These are phyloP conservation scores for Morbakka virulenta DNA, from an alignment of 30 jellyfish, hydroid and myxozoan genomes.

Conservation along the genomic window DNA sequence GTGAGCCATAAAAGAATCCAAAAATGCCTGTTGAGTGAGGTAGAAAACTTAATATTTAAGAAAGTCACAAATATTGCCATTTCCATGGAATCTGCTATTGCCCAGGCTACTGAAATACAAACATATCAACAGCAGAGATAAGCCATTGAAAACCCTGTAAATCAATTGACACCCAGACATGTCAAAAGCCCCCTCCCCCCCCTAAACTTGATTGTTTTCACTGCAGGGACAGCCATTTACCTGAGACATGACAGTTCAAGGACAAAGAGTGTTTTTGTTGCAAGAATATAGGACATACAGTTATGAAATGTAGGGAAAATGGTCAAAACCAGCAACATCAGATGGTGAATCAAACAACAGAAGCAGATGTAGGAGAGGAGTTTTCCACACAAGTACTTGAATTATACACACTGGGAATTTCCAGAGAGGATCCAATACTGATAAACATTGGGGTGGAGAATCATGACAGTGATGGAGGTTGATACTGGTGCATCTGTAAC, in stretches of 20 bases:
- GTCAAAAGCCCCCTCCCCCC: too few relatives aligned
- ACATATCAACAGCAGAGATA: too few relatives aligned
- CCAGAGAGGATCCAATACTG: background rate
- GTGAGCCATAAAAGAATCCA: constrained; percentile 17
- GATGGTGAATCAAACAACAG: too few relatives aligned
- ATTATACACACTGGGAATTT: background rate
- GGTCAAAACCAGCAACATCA: too few relatives aligned
- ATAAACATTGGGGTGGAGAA: background rate
- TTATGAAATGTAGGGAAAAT: background rate
- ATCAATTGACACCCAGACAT: too few relatives aligned
- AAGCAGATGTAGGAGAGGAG: too few relatives aligned
- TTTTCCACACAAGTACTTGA: background rate
- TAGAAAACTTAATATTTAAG: background rate
- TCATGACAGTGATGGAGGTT: background rate
- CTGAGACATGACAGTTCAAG: background rate
- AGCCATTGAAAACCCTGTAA: too few relatives aligned
- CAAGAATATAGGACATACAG: background rate
- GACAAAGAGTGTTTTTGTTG: background rate
- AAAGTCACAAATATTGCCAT: too few relatives aligned
- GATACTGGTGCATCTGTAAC: constrained; percentile 29
- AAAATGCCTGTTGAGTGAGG: constrained; percentile 37
- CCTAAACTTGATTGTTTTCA: background rate
- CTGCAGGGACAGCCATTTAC: background rate
- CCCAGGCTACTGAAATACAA: too few relatives aligned
- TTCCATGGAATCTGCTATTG: too few relatives aligned